phyloP scores from a whole-genome alignment of 2,888 invertebrate genomes.

The Anagyrus pseudococci region DNA sequence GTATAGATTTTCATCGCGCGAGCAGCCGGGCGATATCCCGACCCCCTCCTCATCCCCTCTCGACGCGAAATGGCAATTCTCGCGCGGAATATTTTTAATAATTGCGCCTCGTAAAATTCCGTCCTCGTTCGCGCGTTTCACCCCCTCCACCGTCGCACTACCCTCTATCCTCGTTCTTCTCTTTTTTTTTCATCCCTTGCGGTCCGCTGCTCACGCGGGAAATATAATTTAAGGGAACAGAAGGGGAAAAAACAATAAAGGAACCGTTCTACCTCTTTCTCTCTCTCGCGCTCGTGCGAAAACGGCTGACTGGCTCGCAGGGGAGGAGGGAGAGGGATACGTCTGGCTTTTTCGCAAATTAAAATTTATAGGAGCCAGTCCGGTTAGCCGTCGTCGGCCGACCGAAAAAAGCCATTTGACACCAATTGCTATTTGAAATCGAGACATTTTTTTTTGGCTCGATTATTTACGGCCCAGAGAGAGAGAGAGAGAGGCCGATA shows the following conservation, averaged over 20 bases:
- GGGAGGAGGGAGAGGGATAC: too few relatives aligned
- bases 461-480: conserved; percentile 28
- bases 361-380: conserved; percentile 28
- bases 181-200: background rate
- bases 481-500: background rate
- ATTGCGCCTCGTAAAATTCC: conserved; percentile 31
- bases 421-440: conserved; percentile 34
- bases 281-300: background rate
- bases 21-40: conserved; percentile 5
- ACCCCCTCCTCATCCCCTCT: background rate
- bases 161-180: background rate
- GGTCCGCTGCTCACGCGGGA: background rate
- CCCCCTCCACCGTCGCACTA: background rate
- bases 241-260: conserved; percentile 30
- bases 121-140: background rate
- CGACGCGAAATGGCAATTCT: conserved; percentile 23
- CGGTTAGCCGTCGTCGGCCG: conserved; percentile 19
- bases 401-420: conserved; percentile 32
- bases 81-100: conserved; percentile 35
- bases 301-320: background rate
- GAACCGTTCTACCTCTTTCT: background rate
- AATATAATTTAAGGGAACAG: conserved; percentile 32
- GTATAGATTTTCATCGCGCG: conserved; percentile 34
- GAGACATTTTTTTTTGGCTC: conserved; percentile 30
- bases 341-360: conserved; percentile 32